Conservation (phyloP, 2,113 vertebrate species). For the Atractosteus spatula region DNA sequence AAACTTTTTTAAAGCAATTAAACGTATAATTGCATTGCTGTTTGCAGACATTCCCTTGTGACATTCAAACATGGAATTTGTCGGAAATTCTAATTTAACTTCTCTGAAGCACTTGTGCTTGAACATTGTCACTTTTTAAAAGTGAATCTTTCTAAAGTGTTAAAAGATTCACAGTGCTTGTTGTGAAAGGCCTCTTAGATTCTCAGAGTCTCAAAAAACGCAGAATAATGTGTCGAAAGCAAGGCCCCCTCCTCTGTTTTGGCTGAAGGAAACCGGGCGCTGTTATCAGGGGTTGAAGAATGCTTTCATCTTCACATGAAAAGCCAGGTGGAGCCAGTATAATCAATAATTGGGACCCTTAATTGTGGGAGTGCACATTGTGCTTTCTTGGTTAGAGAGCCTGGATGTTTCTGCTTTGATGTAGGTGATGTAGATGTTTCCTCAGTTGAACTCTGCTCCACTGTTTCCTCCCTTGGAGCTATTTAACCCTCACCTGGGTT, state of each 20-base stretch:
- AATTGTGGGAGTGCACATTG: no score
- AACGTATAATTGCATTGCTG: no score
- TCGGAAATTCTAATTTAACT: no score
- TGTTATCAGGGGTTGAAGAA: constrained; percentile 12
- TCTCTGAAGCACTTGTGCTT: not conserved
- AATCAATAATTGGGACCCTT: constrained; percentile 12
- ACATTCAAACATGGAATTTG: no score
- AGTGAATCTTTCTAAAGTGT: not conserved
- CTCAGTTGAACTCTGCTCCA: not conserved
- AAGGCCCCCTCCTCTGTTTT: not conserved
- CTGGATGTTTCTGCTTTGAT: no score
- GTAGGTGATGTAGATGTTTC: no score
- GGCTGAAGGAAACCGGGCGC: not conserved
- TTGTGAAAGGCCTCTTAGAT: not conserved
- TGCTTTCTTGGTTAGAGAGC: no score
- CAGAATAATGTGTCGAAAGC: not conserved
- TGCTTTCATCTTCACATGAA: constrained; percentile 2
- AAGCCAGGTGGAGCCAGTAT: constrained; percentile 10
- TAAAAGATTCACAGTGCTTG: not conserved
- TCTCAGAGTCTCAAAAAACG: not conserved
- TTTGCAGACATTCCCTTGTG: no score
- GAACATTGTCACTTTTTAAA: not conserved
- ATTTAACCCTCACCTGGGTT: not conserved
- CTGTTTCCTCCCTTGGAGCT: not conserved
- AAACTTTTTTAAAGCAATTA: no score